phyloP scores from a whole-genome alignment of 2,888 invertebrate genomes.

The Thymelicus sylvestris region DNA sequence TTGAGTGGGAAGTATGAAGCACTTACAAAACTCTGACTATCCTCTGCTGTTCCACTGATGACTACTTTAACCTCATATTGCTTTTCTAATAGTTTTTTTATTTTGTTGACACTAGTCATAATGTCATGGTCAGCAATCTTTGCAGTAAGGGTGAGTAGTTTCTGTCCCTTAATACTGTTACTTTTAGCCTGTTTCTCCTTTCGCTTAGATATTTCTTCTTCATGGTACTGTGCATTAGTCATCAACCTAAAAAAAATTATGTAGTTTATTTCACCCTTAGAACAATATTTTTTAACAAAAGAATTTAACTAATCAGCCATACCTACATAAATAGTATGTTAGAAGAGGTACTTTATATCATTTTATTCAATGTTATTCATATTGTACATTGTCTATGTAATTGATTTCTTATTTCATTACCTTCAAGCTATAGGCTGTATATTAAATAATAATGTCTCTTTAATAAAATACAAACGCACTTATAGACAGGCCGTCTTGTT shows the following conservation, averaged over 20 bases:
- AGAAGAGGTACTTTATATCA: too few species aligned
- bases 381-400: background rate
- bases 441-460: background rate
- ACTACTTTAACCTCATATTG: conserved; percentile 86
- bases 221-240: conserved; percentile 86
- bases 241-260: conserved; percentile 75
- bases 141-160: conserved; percentile 85
- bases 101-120: conserved; percentile 86
- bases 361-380: too few species aligned
- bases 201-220: conserved; percentile 84
- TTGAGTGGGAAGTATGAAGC: background rate
- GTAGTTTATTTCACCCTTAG: too few species aligned
- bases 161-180: conserved; percentile 84
- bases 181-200: conserved; percentile 76
- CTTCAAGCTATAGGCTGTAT: too few species aligned
- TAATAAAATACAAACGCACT: conserved; percentile 63
- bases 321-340: too few species aligned
- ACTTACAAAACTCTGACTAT: conserved; percentile 62
- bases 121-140: conserved; percentile 88
- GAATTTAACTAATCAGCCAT: too few species aligned
- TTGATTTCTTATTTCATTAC: background rate
- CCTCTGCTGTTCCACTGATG: conserved; percentile 78
- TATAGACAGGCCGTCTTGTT: conserved; percentile 88
- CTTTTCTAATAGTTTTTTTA: conserved; percentile 87
- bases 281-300: too few species aligned